phyloP scores from a whole-genome alignment of 2,113 vertebrate species.

The Chiloscyllium plagiosum region DNA sequence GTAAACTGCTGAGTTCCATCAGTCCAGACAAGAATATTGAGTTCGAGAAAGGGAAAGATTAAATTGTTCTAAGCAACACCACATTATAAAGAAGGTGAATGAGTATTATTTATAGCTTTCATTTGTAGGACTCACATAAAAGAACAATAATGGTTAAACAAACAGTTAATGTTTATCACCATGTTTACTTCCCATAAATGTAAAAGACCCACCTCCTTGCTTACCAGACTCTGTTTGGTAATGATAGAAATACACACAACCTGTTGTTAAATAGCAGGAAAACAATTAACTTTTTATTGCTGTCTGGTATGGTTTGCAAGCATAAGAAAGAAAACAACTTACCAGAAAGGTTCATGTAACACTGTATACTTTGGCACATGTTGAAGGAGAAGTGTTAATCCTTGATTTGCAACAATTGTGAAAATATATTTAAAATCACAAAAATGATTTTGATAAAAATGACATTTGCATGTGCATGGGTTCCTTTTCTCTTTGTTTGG shows the following conservation, averaged over 20 bases:
- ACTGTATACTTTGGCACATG: neutral
- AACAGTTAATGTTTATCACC: neutral
- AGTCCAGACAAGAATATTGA: neutral
- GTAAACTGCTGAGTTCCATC: neutral
- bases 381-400: neutral
- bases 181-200: neutral
- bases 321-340: neutral
- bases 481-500: neutral
- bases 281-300: neutral
- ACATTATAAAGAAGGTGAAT: neutral
- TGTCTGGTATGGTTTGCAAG: neutral
- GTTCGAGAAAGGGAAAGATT: neutral
- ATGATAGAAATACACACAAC: neutral
- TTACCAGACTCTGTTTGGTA: neutral
- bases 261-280: neutral
- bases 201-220: neutral
- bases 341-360: neutral
- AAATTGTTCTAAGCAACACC: neutral
- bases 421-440: neutral
- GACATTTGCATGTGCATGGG: neutral
- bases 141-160: neutral
- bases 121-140: neutral
- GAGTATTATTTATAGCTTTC: neutral
- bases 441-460: neutral
- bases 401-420: neutral